Evolutionary conservation across 2,797 vertebrate genomes (phyloP).

Genomic region (Phylloscopus collybita): DNA sequence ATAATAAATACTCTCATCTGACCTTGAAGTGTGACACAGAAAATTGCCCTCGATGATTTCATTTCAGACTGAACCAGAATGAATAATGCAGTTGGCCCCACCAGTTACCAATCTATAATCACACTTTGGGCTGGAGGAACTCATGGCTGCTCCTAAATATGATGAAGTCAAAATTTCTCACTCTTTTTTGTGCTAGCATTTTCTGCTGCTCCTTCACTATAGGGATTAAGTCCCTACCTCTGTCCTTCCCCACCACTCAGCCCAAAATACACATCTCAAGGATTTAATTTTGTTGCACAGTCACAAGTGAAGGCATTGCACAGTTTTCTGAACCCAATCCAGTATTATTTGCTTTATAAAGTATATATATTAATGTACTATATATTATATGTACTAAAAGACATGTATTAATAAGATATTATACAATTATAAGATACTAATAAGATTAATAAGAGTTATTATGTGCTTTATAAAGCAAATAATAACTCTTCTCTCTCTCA

Average conservation of each 20-base stretch:
- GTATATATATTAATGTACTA: too few species aligned
- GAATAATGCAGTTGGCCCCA: slow-evolving; percentile 70
- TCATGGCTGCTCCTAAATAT: not conserved
- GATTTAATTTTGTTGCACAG: not conserved
- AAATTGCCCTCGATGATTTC: slow-evolving; percentile 76
- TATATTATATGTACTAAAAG: too few species aligned
- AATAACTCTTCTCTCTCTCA: not conserved
- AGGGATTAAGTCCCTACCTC: not conserved
- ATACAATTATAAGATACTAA: too few species aligned
- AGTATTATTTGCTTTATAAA: not conserved
- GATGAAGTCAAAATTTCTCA: not conserved
- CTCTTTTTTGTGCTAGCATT: not conserved
- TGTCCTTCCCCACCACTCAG: not conserved
- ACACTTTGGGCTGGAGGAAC: not conserved
- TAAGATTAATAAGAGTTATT: too few species aligned
- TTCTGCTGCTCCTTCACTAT: not conserved
- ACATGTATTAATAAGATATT: too few species aligned
- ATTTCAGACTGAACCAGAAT: slow-evolving; percentile 68
- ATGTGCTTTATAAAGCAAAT: not conserved
- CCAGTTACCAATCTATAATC: slow-evolving; percentile 46
- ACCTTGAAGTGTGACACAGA: slow-evolving; percentile 80
- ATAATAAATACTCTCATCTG: slow-evolving; percentile 77
- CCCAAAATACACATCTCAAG: not conserved
- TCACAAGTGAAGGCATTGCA: not conserved
- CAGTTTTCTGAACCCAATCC: not conserved